Percentiles rank a stretch among this genome's conserved stretches.
phyloP scores from a whole-genome alignment of 2,888 invertebrate species.

The Druceiella hillmani region DNA sequence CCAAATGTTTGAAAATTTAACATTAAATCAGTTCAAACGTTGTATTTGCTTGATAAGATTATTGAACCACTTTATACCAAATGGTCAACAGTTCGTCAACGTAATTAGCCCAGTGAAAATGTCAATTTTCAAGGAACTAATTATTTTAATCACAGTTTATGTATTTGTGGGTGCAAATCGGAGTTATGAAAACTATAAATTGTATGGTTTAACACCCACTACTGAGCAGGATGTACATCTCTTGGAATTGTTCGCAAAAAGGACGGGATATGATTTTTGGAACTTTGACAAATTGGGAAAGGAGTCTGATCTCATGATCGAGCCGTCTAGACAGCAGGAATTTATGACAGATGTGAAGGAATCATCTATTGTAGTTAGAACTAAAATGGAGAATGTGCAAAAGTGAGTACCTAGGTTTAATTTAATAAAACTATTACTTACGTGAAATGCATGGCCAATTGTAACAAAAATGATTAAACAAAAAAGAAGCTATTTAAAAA shows the following conservation, averaged over 20 bases:
- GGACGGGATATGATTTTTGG: constrained; percentile 37
- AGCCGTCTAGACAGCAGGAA: constrained; percentile 30
- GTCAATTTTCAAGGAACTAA: too few species aligned
- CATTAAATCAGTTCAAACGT: too few species aligned
- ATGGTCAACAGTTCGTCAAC: too few species aligned
- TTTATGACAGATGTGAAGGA: constrained; percentile 27
- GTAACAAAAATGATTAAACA: too few species aligned
- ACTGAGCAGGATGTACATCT: constrained; percentile 41
- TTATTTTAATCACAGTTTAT: constrained; percentile 24
- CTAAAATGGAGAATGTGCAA: constrained; percentile 34
- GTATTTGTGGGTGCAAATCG: constrained; percentile 23
- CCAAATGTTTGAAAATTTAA: too few species aligned
- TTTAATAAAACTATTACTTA: too few species aligned
- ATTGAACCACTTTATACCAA: too few species aligned
- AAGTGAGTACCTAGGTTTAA: constrained; percentile 31
- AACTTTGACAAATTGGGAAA: constrained; percentile 32
- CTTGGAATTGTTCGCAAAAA: constrained; percentile 39
- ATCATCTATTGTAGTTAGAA: constrained; percentile 26
- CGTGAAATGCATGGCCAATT: constrained; percentile 22
- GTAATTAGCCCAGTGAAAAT: too few species aligned
- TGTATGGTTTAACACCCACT: constrained; percentile 51
- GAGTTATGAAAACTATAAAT: constrained; percentile 52
- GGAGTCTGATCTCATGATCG: constrained; percentile 34
- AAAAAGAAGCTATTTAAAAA: too few species aligned
- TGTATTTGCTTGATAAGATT: too few species aligned